Evolutionary conservation across 1,140 invertebrate species (phyloP), one percentile per base, ranked within the genome.

Genomic region (Drosophila mayri): DNA sequence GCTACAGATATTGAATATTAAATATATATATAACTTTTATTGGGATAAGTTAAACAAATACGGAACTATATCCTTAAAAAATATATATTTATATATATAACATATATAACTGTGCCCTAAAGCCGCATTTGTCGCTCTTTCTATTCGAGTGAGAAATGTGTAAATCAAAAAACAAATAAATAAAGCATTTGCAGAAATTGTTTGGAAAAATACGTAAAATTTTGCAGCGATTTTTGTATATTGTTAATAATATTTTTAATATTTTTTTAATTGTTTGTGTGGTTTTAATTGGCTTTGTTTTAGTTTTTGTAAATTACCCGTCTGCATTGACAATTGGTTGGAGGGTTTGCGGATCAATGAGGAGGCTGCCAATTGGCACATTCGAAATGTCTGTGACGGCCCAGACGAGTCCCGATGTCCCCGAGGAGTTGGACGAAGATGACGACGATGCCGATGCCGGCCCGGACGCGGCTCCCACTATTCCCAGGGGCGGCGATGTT

Each of bases 291-390:
- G 60, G 75, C 30, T 71, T 81, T 82, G 55, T 55, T 76, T 70
- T 86, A 70, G 79, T 86, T 90, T 91, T 92, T 91, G 91, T 91
- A 90, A 92, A 92, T 92, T 93, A 93, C 92, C 95, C 95, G 93
- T 96, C 95, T 71, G 94, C 91, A 93, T 96, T 96, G 81, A 94
- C 93, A 84, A 95, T 94, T 63, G 95, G 95, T 92, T 95, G 94
- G 28, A 95, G 95, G 81, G 94, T 95, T 93, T 96, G 96, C 30
- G 97, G 97, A 93, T 98, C 97, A 85, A 98, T 97, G 68, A 98
- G 96, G 70, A 98, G 94, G 79, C 96, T 97, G 49, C 97, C 97
- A 60, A 95, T 94, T 58, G 97, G 97, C 40, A 98, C 96, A 65
- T 95, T 95, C 22, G 96, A 95, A 88, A 98, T 94, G 93, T 96